Conservation (phyloP, 1,140 invertebrate genomes). For the Anoplophora glabripennis region DNA sequence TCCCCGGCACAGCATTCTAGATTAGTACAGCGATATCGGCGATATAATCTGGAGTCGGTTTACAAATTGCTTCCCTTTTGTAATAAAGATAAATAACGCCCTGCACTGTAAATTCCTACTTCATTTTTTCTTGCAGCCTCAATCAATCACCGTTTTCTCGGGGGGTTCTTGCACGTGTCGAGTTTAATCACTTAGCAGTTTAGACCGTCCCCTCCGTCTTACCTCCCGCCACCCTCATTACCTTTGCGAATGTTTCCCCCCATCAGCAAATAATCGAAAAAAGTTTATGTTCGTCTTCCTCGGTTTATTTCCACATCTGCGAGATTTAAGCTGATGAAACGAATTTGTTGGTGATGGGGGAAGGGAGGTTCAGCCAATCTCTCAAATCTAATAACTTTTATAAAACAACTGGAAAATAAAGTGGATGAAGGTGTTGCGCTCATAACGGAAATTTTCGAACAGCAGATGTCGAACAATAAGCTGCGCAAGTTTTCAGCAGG, state of each 20-base stretch:
- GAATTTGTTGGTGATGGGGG: too few relatives aligned
- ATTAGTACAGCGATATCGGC: slow-evolving; percentile 13
- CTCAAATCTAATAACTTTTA: too few relatives aligned
- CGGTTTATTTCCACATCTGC: too few relatives aligned
- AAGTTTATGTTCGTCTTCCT: too few relatives aligned
- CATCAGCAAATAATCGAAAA: too few relatives aligned
- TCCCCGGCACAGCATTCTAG: background rate
- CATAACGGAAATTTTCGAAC: too few relatives aligned
- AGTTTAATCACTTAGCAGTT: slow-evolving; percentile 30
- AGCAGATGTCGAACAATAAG: too few relatives aligned
- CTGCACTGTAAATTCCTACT: slow-evolving; percentile 22
- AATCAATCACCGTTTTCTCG: slow-evolving; percentile 27
- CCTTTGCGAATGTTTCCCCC: background rate
- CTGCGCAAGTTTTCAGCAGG: too few relatives aligned
- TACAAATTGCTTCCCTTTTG: slow-evolving; percentile 24
- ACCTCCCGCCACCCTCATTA: background rate
- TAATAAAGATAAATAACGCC: slow-evolving; percentile 25
- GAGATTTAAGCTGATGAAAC: too few relatives aligned
- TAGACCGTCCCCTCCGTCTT: slow-evolving; percentile 2
- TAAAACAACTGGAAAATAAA: too few relatives aligned
- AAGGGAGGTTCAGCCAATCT: too few relatives aligned
- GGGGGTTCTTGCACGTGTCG: slow-evolving; percentile 23
- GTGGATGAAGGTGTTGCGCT: too few relatives aligned
- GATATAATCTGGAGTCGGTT: slow-evolving; percentile 13
- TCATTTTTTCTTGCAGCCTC: slow-evolving; percentile 25